Percentiles rank a stretch among this genome's conserved stretches.
These are phyloP conservation scores for Sciurus niger DNA, from an alignment of 2,113 vertebrate genomes.

Conservation along the genomic window DNA sequence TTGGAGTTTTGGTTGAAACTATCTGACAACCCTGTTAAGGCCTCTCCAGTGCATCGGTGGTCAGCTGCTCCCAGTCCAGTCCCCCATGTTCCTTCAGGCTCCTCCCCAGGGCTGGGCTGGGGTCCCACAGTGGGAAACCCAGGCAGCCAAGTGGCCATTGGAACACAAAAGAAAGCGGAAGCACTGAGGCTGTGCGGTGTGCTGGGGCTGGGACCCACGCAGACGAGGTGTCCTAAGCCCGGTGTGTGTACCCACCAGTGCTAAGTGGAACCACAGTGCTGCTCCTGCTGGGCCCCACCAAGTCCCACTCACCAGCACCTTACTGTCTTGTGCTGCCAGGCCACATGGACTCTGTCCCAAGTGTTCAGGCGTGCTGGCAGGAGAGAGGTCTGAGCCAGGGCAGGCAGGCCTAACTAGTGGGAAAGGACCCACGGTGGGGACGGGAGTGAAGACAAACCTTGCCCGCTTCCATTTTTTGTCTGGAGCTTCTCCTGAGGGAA, in stretches of 20 bases:
- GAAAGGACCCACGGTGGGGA: no score
- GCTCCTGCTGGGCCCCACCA: neutral
- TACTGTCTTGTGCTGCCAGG: rapidly evolving
- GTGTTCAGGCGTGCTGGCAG: no score
- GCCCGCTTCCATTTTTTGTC: neutral
- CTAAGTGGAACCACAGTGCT: neutral
- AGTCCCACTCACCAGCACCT: neutral
- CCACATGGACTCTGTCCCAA: neutral
- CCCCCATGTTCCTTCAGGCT: neutral
- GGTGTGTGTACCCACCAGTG: neutral
- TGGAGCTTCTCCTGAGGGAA: neutral
- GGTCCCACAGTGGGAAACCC: neutral
- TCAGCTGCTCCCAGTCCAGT: neutral
- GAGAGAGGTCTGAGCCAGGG: neutral
- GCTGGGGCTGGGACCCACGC: neutral
- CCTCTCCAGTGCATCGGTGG: neutral
- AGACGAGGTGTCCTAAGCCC: no score
- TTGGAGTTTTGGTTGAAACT: neutral
- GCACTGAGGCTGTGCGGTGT: no score
- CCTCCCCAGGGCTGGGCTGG: neutral
- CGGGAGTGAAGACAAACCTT: neutral
- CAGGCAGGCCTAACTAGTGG: neutral
- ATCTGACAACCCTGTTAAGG: no score
- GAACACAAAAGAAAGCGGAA: neutral
- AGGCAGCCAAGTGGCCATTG: rapidly evolving